phyloP scores from a whole-genome alignment of 2,113 vertebrate species.

The Columbina picui region DNA sequence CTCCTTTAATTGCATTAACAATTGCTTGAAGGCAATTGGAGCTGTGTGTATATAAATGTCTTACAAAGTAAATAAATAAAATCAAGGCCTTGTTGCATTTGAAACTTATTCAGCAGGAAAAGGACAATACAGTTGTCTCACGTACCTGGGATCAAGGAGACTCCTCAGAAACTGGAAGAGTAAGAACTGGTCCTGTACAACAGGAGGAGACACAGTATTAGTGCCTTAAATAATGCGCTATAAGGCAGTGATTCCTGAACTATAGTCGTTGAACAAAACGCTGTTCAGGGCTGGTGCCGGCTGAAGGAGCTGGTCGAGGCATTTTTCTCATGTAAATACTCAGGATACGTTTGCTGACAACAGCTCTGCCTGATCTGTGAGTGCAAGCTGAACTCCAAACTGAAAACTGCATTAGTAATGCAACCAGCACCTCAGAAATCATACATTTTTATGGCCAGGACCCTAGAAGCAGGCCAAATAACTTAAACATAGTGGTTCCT shows the following conservation, averaged over 20 bases:
- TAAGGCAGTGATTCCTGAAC: not conserved
- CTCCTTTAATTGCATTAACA: not conserved
- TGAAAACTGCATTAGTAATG: not conserved
- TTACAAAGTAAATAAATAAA: not conserved
- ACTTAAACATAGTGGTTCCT: not conserved
- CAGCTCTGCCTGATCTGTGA: not conserved
- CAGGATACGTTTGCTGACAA: not conserved
- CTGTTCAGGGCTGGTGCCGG: not conserved
- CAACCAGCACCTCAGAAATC: not conserved
- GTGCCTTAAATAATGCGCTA: not conserved
- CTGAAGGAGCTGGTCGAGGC: not conserved
- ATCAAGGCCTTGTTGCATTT: not conserved
- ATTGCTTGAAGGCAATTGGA: not conserved
- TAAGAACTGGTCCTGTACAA: constrained; percentile 82
- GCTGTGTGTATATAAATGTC: not conserved
- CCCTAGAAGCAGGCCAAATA: not conserved
- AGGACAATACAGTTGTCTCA: not conserved
- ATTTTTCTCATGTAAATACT: not conserved
- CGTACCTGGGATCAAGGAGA: constrained; percentile 89
- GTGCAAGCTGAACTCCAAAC: not conserved
- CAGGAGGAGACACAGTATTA: not conserved
- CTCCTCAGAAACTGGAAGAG: constrained; percentile 89
- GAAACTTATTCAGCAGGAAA: not conserved
- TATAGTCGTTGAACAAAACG: not conserved
- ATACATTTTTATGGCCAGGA: not conserved